Base-by-base conservation (phyloP, 2,888 invertebrate genomes). In the Tanypteryx hageni region DNA sequence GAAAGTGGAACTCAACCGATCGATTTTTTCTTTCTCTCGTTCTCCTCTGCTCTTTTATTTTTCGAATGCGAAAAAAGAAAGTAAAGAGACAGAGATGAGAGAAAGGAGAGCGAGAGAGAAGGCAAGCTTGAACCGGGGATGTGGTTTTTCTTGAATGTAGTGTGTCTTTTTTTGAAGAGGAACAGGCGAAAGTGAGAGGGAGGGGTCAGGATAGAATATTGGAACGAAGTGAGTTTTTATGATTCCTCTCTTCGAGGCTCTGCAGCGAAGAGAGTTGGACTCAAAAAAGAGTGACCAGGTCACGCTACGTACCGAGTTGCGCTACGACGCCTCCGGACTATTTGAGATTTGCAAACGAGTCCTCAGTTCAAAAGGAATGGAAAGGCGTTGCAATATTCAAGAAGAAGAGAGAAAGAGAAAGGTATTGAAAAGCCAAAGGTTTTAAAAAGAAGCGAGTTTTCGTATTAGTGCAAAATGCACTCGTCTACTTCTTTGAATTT, bases 331-430 rank as follows among this genome's bases (percentile, higher is more conserved):
- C 76, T 18, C 27, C 22, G 44, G 44, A 44, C 44, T 44, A 44
- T 44, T 44, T 44, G 44, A 44, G 44, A 44, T 44, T 44, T 44
- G 44, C 44, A 44, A 44, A 76, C n/a, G n/a, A n/a, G 68, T 68
- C 8, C 68, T 68, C 68, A 16, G 22, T 22, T 27, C 76, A 27
- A 68, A 44, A 44, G 44, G n/a, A n/a, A 7, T 64, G 18, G 7
- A 76, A 76, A 76, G 76, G 76, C 22, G 22, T 76, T 76, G 76
- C 76, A 76, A 76, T 76, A 76, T 76, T 76, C 76, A 76, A 27
- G 27, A 76, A 0, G 27, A 27, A 10, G 76, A 13, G 76, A 76
- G 27, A n/a, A n/a, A 44, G 44, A 18, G 27, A 27, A 27, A 27
- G 13, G 76, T 76, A 76, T 76, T 27, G 76, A 76, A 76, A 76